These are phyloP conservation scores for Psammodynastes pulverulentus DNA, from an alignment of 2,113 vertebrate species.

Conservation along the genomic window DNA sequence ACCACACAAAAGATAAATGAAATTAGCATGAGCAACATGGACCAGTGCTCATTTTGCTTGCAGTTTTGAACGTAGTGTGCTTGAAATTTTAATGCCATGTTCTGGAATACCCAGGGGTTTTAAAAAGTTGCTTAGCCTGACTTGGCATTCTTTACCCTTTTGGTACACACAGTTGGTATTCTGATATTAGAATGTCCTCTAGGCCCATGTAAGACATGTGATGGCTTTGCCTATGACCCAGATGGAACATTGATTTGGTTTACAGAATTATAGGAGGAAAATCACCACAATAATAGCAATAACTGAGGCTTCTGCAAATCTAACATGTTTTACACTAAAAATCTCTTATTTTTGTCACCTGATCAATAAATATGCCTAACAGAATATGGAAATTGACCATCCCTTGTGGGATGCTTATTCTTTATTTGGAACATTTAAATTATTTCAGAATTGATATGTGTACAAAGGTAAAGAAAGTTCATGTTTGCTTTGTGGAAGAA, in stretches of 20 bases:
- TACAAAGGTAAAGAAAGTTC: background rate
- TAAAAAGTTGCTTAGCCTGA: background rate
- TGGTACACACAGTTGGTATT: background rate
- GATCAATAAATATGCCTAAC: background rate
- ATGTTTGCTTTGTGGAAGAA: background rate
- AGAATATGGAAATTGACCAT: background rate
- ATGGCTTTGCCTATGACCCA: background rate
- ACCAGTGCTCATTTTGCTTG: background rate
- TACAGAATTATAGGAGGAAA: background rate
- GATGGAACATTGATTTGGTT: background rate
- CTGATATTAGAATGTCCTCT: background rate
- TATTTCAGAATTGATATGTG: background rate
- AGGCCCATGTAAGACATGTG: background rate
- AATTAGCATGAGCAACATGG: slow-evolving; percentile 18
- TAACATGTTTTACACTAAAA: background rate
- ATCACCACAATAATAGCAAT: background rate
- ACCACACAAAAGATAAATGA: background rate
- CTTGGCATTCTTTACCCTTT: background rate
- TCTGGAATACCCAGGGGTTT: background rate
- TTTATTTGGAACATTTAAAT: background rate
- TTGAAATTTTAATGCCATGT: background rate
- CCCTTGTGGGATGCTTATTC: background rate
- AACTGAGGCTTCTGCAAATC: background rate
- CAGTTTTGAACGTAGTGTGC: background rate
- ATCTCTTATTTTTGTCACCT: background rate